Base-by-base conservation (phyloP, 92 coral and sea anemone genomes). In the Blastomussa wellsi region DNA sequence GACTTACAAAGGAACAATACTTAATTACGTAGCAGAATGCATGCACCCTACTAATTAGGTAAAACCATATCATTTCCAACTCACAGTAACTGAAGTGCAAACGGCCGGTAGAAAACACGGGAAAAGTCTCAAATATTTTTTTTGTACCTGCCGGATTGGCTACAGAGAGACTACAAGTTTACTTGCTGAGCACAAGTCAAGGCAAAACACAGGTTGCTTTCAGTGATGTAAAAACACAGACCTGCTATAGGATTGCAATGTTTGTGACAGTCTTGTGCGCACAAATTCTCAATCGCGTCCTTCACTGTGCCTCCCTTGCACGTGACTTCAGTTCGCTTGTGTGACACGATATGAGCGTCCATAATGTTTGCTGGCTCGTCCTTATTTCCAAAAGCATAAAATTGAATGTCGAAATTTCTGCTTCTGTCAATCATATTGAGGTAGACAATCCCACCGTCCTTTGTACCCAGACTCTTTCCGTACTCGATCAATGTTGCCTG, bases 381-480 rank as follows among this genome's bases (percentile, higher is more conserved):
- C 44, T 77, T 31, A 59, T 77, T 77, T 32, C 84, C 84, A 80
- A 80, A 80, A 24, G 84, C 84, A 68, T 80, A 80, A n/a, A 64
- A 80, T n/a, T 59, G 28, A 15, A 80, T 48, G 57, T 80, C 59
- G 22, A 68, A 68, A 8, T 28, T n/a, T 29, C 75, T 80, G 38
- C 39, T 12, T 22, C 60, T 79, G 73, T 79, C 83, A 36, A 59
- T 65, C 83, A 79, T 19, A 22, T 65, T 36, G 68, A 80, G 74
- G 28, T 28, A 68, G 37, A 80, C 64, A 37, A 36, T 68, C 33
- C 74, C 84, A 29, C 37, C 59, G 59, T 64, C 84, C 53, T 19
- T 68, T 16, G 72, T 68, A 1, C 75, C 84, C 24, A 55, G 37
- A 39, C 49, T 80, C 41, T 80, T 80, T 7, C 84, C 84, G 59